These are phyloP conservation scores for Vandiemenella viatica DNA, from an alignment of 2,888 invertebrate species.

Conservation along the genomic window DNA sequence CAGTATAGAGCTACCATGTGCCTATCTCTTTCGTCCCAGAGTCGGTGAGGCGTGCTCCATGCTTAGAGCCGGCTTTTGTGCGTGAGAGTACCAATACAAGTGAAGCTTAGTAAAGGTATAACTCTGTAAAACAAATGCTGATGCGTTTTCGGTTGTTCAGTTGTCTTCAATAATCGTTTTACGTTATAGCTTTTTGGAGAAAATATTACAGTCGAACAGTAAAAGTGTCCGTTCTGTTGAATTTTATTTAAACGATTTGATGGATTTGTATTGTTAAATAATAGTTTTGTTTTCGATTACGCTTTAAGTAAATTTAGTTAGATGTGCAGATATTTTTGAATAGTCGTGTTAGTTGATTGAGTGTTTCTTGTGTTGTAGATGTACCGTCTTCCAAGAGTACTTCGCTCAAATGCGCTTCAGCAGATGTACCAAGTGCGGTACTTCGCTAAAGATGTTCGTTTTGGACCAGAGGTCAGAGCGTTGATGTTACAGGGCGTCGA, in stretches of 20 bases:
- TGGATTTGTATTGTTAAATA: no score
- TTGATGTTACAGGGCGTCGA: constrained; percentile 98
- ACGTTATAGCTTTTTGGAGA: background rate
- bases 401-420: constrained; percentile 39
- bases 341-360: no score
- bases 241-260: no score
- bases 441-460: constrained; percentile 93
- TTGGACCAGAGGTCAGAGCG: constrained; percentile 93
- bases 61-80: background rate
- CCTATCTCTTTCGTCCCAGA: background rate
- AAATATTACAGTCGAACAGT: no score
- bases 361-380: no score
- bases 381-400: constrained; percentile 49
- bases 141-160: background rate
- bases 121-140: background rate
- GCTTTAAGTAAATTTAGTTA: no score
- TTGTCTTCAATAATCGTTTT: background rate
- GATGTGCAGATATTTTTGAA: no score
- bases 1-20: background rate
- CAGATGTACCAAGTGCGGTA: constrained; percentile 33
- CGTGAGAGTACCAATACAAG: background rate
- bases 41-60: background rate
- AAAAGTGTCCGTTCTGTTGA: no score
- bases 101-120: background rate
- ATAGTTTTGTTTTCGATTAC: no score